Evolutionary conservation across 2,797 vertebrate genomes (phyloP).

Genomic region (Spea hammondii): DNA sequence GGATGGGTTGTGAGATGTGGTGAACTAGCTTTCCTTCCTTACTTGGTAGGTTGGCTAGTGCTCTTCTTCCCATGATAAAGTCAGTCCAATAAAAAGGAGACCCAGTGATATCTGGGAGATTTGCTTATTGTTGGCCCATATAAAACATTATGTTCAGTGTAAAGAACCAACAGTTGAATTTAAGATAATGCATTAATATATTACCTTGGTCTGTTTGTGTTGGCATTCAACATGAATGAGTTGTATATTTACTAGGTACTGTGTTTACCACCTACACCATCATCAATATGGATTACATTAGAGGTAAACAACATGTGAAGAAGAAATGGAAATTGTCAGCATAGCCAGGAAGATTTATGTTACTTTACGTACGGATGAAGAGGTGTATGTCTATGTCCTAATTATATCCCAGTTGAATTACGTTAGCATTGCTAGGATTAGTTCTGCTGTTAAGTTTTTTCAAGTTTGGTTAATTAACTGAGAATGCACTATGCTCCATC

Average conservation of each 20-base stretch:
- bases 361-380: background rate
- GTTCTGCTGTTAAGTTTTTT: background rate
- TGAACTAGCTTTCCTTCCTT: too few species aligned
- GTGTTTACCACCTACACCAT: background rate
- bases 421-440: background rate
- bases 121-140: too few species aligned
- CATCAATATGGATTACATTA: slow-evolving; percentile 3
- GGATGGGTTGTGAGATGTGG: too few species aligned
- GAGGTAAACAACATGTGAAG: background rate
- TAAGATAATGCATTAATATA: too few species aligned
- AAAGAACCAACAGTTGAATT: too few species aligned
- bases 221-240: too few species aligned
- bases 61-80: too few species aligned
- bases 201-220: too few species aligned
- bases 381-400: background rate
- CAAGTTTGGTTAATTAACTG: slow-evolving; percentile 4
- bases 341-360: background rate
- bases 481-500: background rate
- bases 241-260: background rate
- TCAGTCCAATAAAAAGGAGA: too few species aligned
- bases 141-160: too few species aligned
- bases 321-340: background rate
- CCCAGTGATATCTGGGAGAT: too few species aligned
- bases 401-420: slow-evolving; percentile 5
- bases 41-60: too few species aligned